A percentile compares a stretch with the other conserved stretches of the same genome.
These are phyloP conservation scores for Pachymerium ferrugineum DNA, from an alignment of 2,888 invertebrate species.

Conservation along the genomic window DNA sequence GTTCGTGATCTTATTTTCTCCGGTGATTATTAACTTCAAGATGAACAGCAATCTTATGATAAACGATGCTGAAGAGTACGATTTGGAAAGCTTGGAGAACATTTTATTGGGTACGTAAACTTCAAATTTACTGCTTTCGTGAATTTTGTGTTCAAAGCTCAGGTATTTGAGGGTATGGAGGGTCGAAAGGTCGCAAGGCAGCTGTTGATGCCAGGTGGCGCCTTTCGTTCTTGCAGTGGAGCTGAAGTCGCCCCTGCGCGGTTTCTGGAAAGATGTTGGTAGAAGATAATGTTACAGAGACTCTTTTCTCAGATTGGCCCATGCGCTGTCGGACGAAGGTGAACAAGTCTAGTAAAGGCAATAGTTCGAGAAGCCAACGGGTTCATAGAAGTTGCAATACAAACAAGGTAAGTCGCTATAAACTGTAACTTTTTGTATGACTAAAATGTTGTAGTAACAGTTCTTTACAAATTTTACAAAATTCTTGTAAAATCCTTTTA, in stretches of 20 bases:
- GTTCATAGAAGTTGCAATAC: neutral
- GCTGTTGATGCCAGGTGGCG: conserved; percentile 17
- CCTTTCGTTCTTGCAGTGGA: neutral
- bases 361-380: neutral
- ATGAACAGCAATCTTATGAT: conserved; percentile 3
- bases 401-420: neutral
- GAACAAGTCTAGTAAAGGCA: neutral
- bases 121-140: neutral
- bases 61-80: conserved; percentile 32
- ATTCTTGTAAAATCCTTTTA: too few species aligned
- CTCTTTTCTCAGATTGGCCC: conserved; percentile 28
- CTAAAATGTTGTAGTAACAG: too few species aligned
- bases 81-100: conserved; percentile 32
- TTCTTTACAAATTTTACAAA: too few species aligned
- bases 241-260: too few species aligned
- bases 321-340: conserved; percentile 21
- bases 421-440: too few species aligned
- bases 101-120: conserved; percentile 25
- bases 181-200: conserved; percentile 14
- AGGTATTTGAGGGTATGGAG: conserved; percentile 13
- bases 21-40: neutral
- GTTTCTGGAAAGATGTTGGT: too few species aligned
- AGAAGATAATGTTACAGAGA: too few species aligned
- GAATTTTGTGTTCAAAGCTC: neutral
- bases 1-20: too few species aligned